Conservation (phyloP, 2,888 invertebrate genomes). For the Chymomyza caudatula region DNA sequence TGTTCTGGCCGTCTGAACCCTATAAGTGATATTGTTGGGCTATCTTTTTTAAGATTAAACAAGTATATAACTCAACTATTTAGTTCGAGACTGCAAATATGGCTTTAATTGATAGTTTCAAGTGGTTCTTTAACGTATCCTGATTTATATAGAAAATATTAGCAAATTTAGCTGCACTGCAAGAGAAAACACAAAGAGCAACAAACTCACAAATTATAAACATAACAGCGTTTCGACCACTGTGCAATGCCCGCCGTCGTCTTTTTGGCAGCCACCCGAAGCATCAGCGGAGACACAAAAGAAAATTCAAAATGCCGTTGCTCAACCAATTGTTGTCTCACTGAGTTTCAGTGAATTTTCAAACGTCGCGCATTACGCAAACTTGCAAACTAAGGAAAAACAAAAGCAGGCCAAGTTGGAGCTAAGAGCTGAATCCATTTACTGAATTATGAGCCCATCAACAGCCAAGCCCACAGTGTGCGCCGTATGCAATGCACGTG, state of each 20-base stretch:
- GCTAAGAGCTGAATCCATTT: neutral
- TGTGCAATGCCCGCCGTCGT: neutral
- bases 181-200: no score
- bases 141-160: no score
- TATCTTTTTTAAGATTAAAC: no score
- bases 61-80: no score
- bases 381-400: constrained; percentile 1
- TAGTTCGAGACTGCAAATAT: no score
- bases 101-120: no score
- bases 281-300: constrained; percentile 47
- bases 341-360: constrained; percentile 44
- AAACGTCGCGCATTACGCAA: constrained; percentile 57
- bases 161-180: no score
- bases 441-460: constrained; percentile 13
- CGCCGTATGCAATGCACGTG: constrained; percentile 82
- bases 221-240: neutral
- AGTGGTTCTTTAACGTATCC: no score
- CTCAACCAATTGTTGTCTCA: constrained; percentile 13
- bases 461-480: constrained; percentile 75
- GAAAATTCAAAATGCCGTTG: constrained; percentile 28
- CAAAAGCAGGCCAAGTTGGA: neutral
- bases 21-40: no score
- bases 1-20: no score
- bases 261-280: constrained; percentile 14
- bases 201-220: neutral